A percentile compares a stretch with the other conserved stretches of the same genome.
These are phyloP conservation scores for Zoanthus solanderi DNA, from an alignment of 92 coral and sea anemone genomes.

Conservation along the genomic window DNA sequence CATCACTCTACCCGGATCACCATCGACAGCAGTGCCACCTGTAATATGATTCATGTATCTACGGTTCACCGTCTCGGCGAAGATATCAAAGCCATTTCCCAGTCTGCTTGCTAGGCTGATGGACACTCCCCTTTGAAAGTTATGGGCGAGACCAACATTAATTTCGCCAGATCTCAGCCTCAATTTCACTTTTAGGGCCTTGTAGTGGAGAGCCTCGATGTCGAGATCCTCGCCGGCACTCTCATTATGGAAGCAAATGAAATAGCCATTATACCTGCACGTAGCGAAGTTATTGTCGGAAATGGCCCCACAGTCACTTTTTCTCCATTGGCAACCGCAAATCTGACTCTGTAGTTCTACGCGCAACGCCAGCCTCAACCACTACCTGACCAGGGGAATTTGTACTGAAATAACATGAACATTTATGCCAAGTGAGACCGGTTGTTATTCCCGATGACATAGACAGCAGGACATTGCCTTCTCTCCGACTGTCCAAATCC, in stretches of 20 bases:
- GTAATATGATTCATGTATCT: conserved; percentile 34
- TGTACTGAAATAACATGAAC: no score
- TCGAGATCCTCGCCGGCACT: conserved; percentile 46
- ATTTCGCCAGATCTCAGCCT: not conserved
- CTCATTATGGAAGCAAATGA: no score
- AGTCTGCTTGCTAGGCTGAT: conserved; percentile 36
- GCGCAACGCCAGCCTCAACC: no score
- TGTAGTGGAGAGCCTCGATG: conserved; percentile 41
- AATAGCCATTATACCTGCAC: conserved; percentile 44
- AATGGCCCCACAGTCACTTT: not conserved
- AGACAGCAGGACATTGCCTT: no score
- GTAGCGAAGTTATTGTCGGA: conserved; percentile 26
- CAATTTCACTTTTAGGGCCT: conserved; percentile 40
- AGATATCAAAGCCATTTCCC: conserved; percentile 8
- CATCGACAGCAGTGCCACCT: conserved; percentile 44
- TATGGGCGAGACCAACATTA: conserved; percentile 20
- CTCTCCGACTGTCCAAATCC: no score
- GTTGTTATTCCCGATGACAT: no score
- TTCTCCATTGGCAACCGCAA: no score
- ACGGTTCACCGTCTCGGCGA: conserved; percentile 28
- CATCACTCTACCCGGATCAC: conserved; percentile 18
- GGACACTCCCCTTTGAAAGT: conserved; percentile 21
- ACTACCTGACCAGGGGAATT: no score
- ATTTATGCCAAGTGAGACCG: no score
- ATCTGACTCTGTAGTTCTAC: no score